Conservation (phyloP, 2,113 vertebrate species). For the Tautogolabrus adspersus region DNA sequence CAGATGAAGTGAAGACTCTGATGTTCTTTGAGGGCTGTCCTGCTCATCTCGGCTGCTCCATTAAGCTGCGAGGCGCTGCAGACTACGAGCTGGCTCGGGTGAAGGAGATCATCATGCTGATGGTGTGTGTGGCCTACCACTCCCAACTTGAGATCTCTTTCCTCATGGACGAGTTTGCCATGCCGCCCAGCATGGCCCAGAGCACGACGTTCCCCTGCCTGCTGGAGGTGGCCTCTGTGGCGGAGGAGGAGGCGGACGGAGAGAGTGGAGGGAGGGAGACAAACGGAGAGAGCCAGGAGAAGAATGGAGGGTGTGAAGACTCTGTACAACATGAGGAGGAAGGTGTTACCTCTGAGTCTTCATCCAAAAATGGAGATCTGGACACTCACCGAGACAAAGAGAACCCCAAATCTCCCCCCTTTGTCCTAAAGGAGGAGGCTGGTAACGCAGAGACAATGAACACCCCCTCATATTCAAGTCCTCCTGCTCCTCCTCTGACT, state of each 20-base stretch:
- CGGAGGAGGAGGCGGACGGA: conserved; percentile 53
- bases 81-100: conserved; percentile 95
- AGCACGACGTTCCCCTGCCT: conserved; percentile 90
- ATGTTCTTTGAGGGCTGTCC: conserved; percentile 99
- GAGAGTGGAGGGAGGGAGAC: conserved; percentile 9
- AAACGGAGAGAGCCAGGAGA: conserved; percentile 42
- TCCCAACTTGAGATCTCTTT: conserved; percentile 99
- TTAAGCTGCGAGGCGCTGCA: conserved; percentile 94
- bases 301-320: conserved; percentile 60
- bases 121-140: conserved; percentile 98
- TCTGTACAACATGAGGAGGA: conserved; percentile 77
- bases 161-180: conserved; percentile 99
- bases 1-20: conserved; percentile 93
- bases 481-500: conserved; percentile 35
- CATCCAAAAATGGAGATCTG: conserved; percentile 39
- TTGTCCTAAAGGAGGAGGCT: conserved; percentile 35
- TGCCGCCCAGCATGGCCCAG: conserved; percentile 91
- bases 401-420: conserved; percentile 7
- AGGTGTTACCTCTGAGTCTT: conserved; percentile 67
- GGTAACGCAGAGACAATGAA: conserved; percentile 38
- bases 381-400: conserved; percentile 47
- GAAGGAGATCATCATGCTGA: conserved; percentile 96
- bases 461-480: conserved; percentile 66
- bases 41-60: conserved; percentile 93
- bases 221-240: conserved; percentile 81